Conservation (phyloP, 2,113 vertebrate species). For the Microcebus lehilahytsara region DNA sequence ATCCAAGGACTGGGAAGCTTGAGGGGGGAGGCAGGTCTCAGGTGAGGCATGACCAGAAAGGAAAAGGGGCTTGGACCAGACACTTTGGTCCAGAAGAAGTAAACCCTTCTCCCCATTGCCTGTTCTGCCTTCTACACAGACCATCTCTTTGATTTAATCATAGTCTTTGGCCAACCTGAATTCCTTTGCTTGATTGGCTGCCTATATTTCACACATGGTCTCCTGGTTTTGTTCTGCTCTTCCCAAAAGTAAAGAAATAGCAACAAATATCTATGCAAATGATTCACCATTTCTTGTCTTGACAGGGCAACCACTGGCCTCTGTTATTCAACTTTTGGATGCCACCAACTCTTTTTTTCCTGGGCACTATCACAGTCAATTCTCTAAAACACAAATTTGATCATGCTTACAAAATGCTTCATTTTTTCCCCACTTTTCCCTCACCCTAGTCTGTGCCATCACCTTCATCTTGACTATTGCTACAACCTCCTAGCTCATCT, state of each 20-base stretch:
- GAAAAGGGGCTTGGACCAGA: background rate
- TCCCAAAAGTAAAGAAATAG: background rate
- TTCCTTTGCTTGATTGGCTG: background rate
- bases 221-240: background rate
- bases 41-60: background rate
- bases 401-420: background rate
- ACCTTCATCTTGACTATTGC: background rate
- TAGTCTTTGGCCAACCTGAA: background rate
- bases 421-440: background rate
- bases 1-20: background rate
- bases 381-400: background rate
- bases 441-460: background rate
- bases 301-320: background rate
- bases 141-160: background rate
- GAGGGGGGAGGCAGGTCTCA: background rate
- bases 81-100: background rate
- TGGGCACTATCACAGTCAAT: background rate
- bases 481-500: background rate
- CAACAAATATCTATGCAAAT: background rate
- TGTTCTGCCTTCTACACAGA: background rate
- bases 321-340: background rate
- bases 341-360: background rate
- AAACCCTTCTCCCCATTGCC: background rate
- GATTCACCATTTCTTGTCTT: background rate
- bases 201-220: background rate